Percentiles rank a stretch among this genome's conserved stretches.
Evolutionary conservation across 2,797 vertebrate species (phyloP).

Genomic region (Paratrypauchen microcephalus): DNA sequence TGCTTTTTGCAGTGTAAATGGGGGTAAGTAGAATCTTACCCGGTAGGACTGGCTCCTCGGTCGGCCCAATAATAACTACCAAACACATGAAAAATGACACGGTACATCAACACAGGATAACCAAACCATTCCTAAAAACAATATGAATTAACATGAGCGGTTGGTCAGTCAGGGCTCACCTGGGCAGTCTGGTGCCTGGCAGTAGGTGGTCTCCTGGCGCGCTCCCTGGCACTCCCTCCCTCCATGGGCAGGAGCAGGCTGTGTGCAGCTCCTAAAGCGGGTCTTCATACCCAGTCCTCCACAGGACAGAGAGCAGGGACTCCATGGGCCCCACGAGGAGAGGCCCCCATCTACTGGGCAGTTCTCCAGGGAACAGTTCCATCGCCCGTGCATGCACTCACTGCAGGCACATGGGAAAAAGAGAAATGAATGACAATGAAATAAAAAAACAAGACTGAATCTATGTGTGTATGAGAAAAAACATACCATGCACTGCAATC

Average conservation of each 20-base stretch:
- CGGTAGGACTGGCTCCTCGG: slow-evolving; percentile 71
- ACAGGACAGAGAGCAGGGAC: slow-evolving; percentile 81
- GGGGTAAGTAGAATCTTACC: slow-evolving; percentile 64
- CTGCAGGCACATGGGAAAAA: slow-evolving; percentile 53
- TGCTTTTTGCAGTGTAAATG: not conserved
- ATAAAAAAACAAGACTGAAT: not conserved
- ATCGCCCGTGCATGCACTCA: slow-evolving; percentile 76
- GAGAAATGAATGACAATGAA: not conserved
- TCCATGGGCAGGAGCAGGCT: slow-evolving; percentile 68
- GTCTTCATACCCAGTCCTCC: slow-evolving; percentile 83
- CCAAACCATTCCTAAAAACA: not conserved
- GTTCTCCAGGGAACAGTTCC: slow-evolving; percentile 77
- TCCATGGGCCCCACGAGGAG: slow-evolving; percentile 82
- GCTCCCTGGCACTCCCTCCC: slow-evolving; percentile 78
- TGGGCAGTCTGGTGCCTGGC: slow-evolving; percentile 82
- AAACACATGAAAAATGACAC: slow-evolving; percentile 1
- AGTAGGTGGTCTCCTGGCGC: slow-evolving; percentile 77
- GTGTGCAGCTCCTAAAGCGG: slow-evolving; percentile 74
- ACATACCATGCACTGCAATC: slow-evolving; percentile 85
- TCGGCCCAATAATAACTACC: slow-evolving; percentile 67
- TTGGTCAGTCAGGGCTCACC: slow-evolving; percentile 58
- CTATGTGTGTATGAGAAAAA: not conserved
- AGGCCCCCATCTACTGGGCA: slow-evolving; percentile 76
- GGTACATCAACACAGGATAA: not conserved
- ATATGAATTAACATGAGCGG: not conserved